Evolutionary conservation across 2,113 vertebrate species (phyloP).

Genomic region (Anhinga rufa): DNA sequence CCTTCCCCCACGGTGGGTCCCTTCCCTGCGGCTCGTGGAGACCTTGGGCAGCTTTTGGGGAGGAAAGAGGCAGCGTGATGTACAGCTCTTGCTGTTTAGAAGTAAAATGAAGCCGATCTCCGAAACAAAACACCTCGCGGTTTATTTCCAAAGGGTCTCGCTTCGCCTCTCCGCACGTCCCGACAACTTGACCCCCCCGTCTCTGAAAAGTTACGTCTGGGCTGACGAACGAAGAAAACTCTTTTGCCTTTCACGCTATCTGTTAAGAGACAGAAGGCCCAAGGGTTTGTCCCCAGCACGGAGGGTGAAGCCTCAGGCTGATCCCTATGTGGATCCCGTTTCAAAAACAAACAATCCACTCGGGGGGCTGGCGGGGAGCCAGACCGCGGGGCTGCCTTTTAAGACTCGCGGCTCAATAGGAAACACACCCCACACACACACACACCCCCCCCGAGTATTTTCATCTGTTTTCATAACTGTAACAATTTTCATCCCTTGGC

Average conservation of each 20-base stretch:
- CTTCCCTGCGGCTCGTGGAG: background rate
- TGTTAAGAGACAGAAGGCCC: background rate
- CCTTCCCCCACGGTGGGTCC: fast-evolving
- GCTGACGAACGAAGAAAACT: background rate
- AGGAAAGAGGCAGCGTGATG: background rate
- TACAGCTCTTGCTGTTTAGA: background rate
- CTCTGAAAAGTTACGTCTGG: background rate
- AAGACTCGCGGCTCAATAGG: background rate
- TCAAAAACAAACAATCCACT: conserved; percentile 45
- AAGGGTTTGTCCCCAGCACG: background rate
- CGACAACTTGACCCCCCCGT: background rate
- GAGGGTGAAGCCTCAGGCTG: background rate
- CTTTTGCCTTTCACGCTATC: background rate
- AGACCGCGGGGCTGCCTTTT: background rate
- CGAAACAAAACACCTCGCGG: background rate
- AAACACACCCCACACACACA: background rate
- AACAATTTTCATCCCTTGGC: conserved; percentile 1
- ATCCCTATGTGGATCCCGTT: background rate
- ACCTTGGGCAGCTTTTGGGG: background rate
- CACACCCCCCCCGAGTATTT: background rate
- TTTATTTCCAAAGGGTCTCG: background rate
- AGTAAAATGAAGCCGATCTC: background rate
- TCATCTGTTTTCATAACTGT: conserved; percentile 43
- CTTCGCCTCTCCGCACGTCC: background rate
- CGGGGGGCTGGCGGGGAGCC: conserved; percentile 17